These are phyloP conservation scores for Hydrotaea diabolus DNA, from an alignment of 2,888 invertebrate species.

Conservation along the genomic window DNA sequence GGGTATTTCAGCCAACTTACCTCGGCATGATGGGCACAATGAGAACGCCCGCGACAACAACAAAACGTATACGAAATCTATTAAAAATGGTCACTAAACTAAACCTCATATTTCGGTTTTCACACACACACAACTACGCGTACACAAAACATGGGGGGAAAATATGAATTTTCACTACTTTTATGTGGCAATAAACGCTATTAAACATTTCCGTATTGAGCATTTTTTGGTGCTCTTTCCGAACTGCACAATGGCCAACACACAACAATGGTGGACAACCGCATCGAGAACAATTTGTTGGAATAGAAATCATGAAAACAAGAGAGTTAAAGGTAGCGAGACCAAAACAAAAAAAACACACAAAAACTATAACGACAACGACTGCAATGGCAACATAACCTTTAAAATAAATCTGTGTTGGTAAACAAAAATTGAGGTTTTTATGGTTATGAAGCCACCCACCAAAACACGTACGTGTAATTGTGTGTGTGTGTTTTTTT, in stretches of 20 bases:
- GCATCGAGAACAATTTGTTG: conserved; percentile 60
- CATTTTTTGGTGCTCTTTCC: background rate
- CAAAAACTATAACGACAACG: conserved; percentile 6
- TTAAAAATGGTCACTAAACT: conserved; percentile 53
- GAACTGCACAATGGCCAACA: background rate
- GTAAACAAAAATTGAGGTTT: conserved; percentile 47
- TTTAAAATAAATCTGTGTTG: conserved; percentile 58
- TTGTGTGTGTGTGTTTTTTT: background rate
- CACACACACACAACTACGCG: conserved; percentile 49
- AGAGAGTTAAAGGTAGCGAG: background rate
- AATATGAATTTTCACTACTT: conserved; percentile 35
- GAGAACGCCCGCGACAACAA: background rate
- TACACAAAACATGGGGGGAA: background rate
- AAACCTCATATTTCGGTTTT: conserved; percentile 55
- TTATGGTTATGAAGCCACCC: conserved; percentile 38
- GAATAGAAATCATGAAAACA: conserved; percentile 49
- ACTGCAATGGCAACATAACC: conserved; percentile 27
- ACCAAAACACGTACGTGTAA: background rate
- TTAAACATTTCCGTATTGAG: conserved; percentile 50
- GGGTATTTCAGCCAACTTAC: conserved; percentile 1
- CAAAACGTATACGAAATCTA: conserved; percentile 40
- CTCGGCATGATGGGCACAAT: conserved; percentile 18
- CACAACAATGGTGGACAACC: conserved; percentile 51
- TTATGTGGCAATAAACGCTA: conserved; percentile 53
- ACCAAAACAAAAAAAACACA: too few relatives aligned